phyloP scores from a whole-genome alignment of 2,113 vertebrate species.

The Scolopax mira region DNA sequence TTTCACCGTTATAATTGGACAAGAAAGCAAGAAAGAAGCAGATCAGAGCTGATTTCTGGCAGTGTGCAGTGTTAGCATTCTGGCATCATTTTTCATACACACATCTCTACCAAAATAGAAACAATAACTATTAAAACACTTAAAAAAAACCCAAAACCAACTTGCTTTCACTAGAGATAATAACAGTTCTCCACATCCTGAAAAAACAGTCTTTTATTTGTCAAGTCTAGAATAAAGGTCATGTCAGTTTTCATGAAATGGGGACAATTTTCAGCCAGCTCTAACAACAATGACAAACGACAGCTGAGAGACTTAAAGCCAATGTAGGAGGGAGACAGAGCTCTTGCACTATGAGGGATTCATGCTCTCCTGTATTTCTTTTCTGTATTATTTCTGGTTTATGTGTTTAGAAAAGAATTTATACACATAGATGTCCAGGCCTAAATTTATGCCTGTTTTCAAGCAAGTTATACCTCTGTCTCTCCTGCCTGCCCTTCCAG shows the following conservation, averaged over 20 bases:
- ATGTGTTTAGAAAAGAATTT: conserved; percentile 1
- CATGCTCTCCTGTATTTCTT: background rate
- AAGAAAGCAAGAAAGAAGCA: background rate
- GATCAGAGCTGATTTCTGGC: conserved; percentile 24
- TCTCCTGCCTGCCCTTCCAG: background rate
- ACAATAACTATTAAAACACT: conserved; percentile 14
- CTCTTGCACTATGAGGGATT: background rate
- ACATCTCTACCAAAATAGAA: conserved; percentile 50
- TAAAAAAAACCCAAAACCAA: conserved; percentile 28
- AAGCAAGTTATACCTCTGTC: background rate
- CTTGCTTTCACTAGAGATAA: conserved; percentile 53
- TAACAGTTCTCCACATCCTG: conserved; percentile 47
- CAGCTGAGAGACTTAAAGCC: background rate
- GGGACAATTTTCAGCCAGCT: conserved; percentile 18
- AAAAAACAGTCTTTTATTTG: conserved; percentile 50
- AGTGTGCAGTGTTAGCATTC: conserved; percentile 36
- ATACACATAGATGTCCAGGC: background rate
- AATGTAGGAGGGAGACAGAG: background rate
- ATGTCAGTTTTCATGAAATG: conserved; percentile 26
- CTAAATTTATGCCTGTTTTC: background rate
- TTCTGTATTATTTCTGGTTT: conserved; percentile 3
- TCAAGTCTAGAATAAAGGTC: conserved; percentile 51
- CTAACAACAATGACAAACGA: background rate
- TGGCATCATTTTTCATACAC: conserved; percentile 38
- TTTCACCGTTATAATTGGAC: background rate